Conservation (phyloP, 2,113 vertebrate species). For the Glareola pratincola region DNA sequence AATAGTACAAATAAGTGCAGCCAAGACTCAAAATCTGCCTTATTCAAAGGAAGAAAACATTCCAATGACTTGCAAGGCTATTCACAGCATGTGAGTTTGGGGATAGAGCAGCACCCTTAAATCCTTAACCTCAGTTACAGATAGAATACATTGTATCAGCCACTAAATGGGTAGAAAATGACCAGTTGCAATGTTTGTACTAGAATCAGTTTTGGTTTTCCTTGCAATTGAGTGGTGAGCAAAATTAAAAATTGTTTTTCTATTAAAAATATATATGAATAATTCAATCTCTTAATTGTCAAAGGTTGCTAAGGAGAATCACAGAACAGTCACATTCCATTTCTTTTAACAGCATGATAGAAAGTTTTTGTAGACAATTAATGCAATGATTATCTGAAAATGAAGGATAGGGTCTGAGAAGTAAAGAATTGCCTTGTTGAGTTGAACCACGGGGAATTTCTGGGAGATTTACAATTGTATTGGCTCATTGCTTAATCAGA, state of each 20-base stretch:
- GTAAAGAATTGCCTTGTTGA: slow-evolving; percentile 74
- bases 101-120: neutral
- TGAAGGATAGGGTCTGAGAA: slow-evolving; percentile 69
- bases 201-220: neutral
- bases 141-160: neutral
- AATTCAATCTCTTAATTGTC: slow-evolving; percentile 60
- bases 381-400: slow-evolving; percentile 72
- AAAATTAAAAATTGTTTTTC: neutral
- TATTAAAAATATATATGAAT: slow-evolving; percentile 7
- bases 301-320: slow-evolving; percentile 71
- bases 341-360: slow-evolving; percentile 74
- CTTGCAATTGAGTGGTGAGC: neutral
- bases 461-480: slow-evolving; percentile 73
- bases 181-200: neutral
- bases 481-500: slow-evolving; percentile 80
- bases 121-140: neutral
- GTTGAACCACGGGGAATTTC: slow-evolving; percentile 70
- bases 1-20: neutral
- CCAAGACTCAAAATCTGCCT: neutral
- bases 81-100: neutral
- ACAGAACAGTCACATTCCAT: slow-evolving; percentile 71
- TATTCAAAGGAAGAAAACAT: neutral
- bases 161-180: neutral
- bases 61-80: neutral
- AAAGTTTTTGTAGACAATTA: slow-evolving; percentile 79